Conservation (phyloP, 2,113 vertebrate genomes). For the Varanus komodoensis region DNA sequence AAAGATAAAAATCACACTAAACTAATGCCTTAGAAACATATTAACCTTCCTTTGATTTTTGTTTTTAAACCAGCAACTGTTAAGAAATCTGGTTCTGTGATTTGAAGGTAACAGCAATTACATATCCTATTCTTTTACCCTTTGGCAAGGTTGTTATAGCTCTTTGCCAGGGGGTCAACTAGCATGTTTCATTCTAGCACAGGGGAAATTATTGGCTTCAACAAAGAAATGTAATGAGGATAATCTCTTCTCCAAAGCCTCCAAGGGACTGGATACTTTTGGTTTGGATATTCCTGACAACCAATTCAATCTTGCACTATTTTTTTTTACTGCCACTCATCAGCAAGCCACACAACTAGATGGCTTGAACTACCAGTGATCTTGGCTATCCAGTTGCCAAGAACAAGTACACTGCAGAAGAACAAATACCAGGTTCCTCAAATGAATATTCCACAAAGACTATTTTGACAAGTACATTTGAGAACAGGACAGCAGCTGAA, state of each 20-base stretch:
- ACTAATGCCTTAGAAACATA: background rate
- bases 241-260: slow-evolving; percentile 47
- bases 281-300: slow-evolving; percentile 40
- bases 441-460: slow-evolving; percentile 33
- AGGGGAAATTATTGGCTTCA: slow-evolving; percentile 45
- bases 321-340: slow-evolving; percentile 60
- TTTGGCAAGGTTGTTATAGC: slow-evolving; percentile 55
- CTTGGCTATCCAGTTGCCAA: slow-evolving; percentile 3
- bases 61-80: slow-evolving; percentile 43
- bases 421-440: slow-evolving; percentile 24
- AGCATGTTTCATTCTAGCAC: slow-evolving; percentile 15
- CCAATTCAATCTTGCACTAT: slow-evolving; percentile 36
- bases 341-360: slow-evolving; percentile 42
- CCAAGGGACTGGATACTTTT: slow-evolving; percentile 50
- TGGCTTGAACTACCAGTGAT: slow-evolving; percentile 44
- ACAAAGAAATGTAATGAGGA: slow-evolving; percentile 20
- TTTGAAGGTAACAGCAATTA: slow-evolving; percentile 49
- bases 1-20: background rate
- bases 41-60: slow-evolving; percentile 45
- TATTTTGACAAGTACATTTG: background rate
- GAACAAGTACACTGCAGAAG: slow-evolving; percentile 32
- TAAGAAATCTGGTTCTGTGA: slow-evolving; percentile 63
- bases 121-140: slow-evolving; percentile 28
- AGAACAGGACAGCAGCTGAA: background rate
- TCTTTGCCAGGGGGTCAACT: slow-evolving; percentile 45